Evolutionary conservation across 2,797 vertebrate species (phyloP), one percentile per base, ranked within the genome.

Genomic region (Enteromius afrohamiltoni): DNA sequence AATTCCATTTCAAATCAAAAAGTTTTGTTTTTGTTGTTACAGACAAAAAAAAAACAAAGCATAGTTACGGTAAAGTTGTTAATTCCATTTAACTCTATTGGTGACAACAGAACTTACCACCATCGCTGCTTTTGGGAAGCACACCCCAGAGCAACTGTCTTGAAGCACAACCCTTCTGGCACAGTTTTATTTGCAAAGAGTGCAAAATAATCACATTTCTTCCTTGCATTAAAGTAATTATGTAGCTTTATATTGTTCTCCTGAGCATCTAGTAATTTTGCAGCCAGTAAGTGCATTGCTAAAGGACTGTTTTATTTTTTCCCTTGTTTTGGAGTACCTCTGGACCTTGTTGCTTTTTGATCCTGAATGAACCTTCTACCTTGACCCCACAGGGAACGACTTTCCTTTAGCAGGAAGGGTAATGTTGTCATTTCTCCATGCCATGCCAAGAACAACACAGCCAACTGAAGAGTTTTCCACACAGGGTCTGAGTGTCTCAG

Each of bases 371-470:
- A 88, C 78, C 82, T 90, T 89, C 67, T 88, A 91, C 89, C 87
- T 93, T 93, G 91, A 91, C 91, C 88, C 88, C 65, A 87, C 89
- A 89, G 92, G 84, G 91, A 91, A 90, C 83, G 55, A 82, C 88
- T 90, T 93, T 94, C 91, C 89, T 92, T 86, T 87, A 86, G 84
- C 92, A 89, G 90, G 92, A 95, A 90, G 90, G 76, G 77, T 91
- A 88, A 86, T 86, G 87, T 93, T 90, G 90, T 89, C 84, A 81
- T 92, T 93, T 89, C 86, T 86, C 90, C 85, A 42, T 81, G 37
- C 88, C 89, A 86, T 83, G 92, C 92, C 92, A 95, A 95, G 86
- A 93, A 8, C 87, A 95, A 92, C 91, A 93, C 21, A 80, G 75
- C 80, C 74, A 80, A 77, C 89, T 91, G 87, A 92, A 92, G 85